Evolutionary conservation across 2,888 invertebrate species (phyloP), one percentile per base, ranked within the genome.

Genomic region (Tridacna gigas): DNA sequence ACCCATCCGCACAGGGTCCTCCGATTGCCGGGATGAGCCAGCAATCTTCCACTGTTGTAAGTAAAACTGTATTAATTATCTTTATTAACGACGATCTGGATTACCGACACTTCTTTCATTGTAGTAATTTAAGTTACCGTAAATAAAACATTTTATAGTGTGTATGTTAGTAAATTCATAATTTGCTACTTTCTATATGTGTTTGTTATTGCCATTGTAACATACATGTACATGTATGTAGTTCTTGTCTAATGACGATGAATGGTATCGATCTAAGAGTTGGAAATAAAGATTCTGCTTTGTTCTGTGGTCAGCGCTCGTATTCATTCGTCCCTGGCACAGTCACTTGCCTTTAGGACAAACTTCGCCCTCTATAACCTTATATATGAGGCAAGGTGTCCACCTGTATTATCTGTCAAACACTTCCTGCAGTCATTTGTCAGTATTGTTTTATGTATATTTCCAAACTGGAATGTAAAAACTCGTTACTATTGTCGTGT

Each of bases 1-100:
- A 63, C 63, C 63, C 63, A n/a, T 25, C 63, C n/a, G 63, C 63
- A 63, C 63, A 63, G 22, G 37, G 37, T 37, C 37, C 37, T 25
- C 63, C 63, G 63, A 25, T 1, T 63, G 25, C 9, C 63, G 22
- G n/a, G 63, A 18, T 13, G 63, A n/a, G 18, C 9, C 63, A 63
- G 22, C 63, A 63, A 63, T n/a, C n/a, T 63, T 63, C 63, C 2
- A 63, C 63, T 22, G 63, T 63, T n/a, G 63, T 63, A 9, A 22
- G 63, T 63, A 1, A n/a, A 22, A n/a, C 3, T 22, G 63, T 25
- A 1, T 5, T 13, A 3, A 20, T 63, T 22, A 63, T 22, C 22
- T 3, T 13, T 2, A 20, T 22, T 22, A 3, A 12, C 25, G 56
- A 74, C 25, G n/a, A 22, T n/a, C 51, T 22, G 11, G 5, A n/a